Conservation (phyloP, 1,140 invertebrate species). For the Drosophila parvula region DNA sequence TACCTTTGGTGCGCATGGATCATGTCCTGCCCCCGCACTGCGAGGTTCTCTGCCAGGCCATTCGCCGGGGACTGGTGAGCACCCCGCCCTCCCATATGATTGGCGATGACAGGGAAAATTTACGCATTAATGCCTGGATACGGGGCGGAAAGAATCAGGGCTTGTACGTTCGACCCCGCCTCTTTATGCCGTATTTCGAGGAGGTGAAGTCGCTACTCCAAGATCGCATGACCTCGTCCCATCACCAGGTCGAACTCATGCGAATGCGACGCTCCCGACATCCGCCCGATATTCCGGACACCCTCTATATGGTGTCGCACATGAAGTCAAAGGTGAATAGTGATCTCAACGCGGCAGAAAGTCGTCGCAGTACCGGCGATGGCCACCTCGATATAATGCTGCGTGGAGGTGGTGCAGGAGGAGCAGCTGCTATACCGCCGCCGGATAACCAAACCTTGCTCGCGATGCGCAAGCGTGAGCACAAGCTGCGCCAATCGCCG, state of each 20-base stretch:
- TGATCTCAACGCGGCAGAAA: constrained; percentile 85
- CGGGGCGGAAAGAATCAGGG: constrained; percentile 91
- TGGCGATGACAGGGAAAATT: constrained; percentile 88
- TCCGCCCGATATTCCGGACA: constrained; percentile 94
- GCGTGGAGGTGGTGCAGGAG: constrained; percentile 81
- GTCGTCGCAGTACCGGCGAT: constrained; percentile 85
- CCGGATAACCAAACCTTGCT: constrained; percentile 90
- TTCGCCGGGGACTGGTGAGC: constrained; percentile 93
- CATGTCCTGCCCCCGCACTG: constrained; percentile 94
- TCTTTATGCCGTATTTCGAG: constrained; percentile 97
- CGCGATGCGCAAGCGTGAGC: constrained; percentile 94
- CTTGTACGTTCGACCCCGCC: constrained; percentile 92
- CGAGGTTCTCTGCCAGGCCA: constrained; percentile 90
- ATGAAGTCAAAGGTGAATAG: constrained; percentile 81
- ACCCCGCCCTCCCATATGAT: constrained; percentile 95
- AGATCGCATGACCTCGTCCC: constrained; percentile 88
- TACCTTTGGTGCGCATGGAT: constrained; percentile 93
- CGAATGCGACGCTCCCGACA: constrained; percentile 88
- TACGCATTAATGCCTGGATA: constrained; percentile 94
- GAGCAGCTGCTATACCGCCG: constrained; percentile 88
- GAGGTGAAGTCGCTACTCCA: constrained; percentile 95
- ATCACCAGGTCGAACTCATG: constrained; percentile 89
- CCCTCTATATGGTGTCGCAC: constrained; percentile 94
- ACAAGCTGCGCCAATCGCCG: constrained; percentile 92
- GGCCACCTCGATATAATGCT: constrained; percentile 87